Base-by-base conservation (phyloP, 1,140 invertebrate genomes). In the Colletes gigas region DNA sequence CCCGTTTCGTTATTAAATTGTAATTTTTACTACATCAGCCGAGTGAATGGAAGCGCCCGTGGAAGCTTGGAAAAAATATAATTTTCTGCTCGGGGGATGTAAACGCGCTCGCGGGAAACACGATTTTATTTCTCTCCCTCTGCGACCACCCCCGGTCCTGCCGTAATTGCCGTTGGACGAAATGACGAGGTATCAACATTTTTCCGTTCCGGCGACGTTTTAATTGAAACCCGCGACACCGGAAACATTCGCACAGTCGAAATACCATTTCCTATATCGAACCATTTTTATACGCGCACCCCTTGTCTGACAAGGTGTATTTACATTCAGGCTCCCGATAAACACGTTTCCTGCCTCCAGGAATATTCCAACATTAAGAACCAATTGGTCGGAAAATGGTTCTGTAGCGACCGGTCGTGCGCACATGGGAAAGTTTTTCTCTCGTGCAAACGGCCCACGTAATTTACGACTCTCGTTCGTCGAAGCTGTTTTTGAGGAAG, bases 121-220 rank as follows among this genome's bases (percentile, higher is more conserved):
- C 44, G 41, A 54, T 78, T 78, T 63, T 78, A 78, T 72, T 78
- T 21, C 47, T 6, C 21, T 6, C 4, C 41, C 66, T 7, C 39
- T 15, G 10, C 6, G 7, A 10, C 44, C 19, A 5, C 30, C 50
- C 10, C 10, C 2, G 5, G 4, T 10, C n/a, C 62, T n/a, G 52
- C 2, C 21, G 83, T 69, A 83, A 81, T 57, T 71, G 67, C 65
- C 63, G 73, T 44, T 54, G 78, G 7, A 30, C 14, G 57, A 17
- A 73, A 79, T 67, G 47, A 65, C 71, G 62, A 78, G 71, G 54
- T 82, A 78, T 62, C 50, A 73, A 78, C 77, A 78, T 78, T 88
- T 79, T 81, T 82, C 72, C 78, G 63, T 70, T 62, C 67, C 77
- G 52, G 54, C 65, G 78, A 81, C 82, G 82, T 88, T 89, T 72